Evolutionary conservation across 2,113 vertebrate genomes (phyloP).

Genomic region (Ptychochromis oligacanthus): DNA sequence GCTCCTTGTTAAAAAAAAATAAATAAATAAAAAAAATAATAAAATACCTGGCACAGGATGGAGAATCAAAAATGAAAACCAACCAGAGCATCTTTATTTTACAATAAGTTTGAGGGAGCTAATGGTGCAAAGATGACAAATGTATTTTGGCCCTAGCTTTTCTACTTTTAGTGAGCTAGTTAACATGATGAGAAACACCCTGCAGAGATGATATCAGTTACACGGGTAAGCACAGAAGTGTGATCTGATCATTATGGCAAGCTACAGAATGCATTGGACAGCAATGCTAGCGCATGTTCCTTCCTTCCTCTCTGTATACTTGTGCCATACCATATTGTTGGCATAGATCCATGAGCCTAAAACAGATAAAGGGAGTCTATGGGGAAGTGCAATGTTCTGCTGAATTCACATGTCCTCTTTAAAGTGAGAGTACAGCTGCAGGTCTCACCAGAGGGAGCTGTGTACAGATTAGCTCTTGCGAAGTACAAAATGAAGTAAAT

Average conservation of each 20-base stretch:
- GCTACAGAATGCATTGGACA: conserved; percentile 5
- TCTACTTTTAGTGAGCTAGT: conserved; percentile 36
- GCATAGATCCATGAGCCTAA: conserved; percentile 7
- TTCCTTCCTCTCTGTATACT: not conserved
- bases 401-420: conserved; percentile 22
- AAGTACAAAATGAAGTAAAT: conserved; percentile 68
- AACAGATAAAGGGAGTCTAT: conserved; percentile 15
- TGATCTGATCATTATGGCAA: conserved; percentile 48
- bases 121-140: conserved; percentile 52
- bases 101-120: conserved; percentile 19
- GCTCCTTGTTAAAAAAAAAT: conserved; percentile 23
- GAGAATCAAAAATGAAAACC: conserved; percentile 15
- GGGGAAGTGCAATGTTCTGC: conserved; percentile 6
- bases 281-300: not conserved
- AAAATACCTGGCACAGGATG: conserved; percentile 7
- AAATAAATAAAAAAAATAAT: not conserved
- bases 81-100: conserved; percentile 31
- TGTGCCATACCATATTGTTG: conserved; percentile 5
- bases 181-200: conserved; percentile 43
- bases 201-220: conserved; percentile 52
- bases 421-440: conserved; percentile 19
- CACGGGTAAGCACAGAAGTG: conserved; percentile 28
- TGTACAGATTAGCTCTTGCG: conserved; percentile 32
- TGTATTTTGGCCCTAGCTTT: conserved; percentile 42
- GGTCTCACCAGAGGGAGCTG: conserved; percentile 37